Percentiles rank a stretch among this genome's conserved stretches.
phyloP scores from a whole-genome alignment of 2,113 vertebrate genomes.

The Pterocles gutturalis region DNA sequence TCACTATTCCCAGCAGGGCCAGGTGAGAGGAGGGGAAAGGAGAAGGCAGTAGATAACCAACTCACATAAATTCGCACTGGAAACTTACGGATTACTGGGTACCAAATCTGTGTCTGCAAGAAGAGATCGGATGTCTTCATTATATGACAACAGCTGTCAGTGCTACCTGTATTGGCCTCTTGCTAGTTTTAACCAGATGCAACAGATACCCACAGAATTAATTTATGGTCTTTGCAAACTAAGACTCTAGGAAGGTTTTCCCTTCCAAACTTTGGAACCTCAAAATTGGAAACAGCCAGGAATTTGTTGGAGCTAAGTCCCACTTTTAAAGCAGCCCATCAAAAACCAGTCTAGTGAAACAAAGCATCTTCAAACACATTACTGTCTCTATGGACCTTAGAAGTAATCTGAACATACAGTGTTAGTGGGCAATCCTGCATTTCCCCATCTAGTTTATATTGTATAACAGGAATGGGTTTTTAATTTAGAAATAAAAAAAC shows the following conservation, averaged over 20 bases:
- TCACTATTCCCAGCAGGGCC: neutral
- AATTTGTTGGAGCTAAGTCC: neutral
- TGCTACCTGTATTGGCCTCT: neutral
- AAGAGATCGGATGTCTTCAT: neutral
- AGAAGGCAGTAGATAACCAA: neutral
- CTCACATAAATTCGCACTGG: neutral
- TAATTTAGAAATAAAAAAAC: neutral
- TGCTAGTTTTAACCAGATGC: neutral
- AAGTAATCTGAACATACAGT: neutral
- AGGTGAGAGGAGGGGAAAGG: neutral
- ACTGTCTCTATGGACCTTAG: neutral
- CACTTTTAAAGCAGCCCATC: fast-evolving
- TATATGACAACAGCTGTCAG: neutral
- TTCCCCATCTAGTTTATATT: neutral
- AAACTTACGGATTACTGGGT: neutral
- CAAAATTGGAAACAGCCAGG: neutral
- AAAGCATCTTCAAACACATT: neutral
- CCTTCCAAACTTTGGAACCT: neutral
- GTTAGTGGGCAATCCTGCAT: neutral
- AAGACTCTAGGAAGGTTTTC: neutral
- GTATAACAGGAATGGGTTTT: neutral
- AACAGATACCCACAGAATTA: neutral
- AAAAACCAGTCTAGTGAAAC: neutral
- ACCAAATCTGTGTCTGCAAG: neutral
- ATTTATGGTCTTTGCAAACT: neutral